These are phyloP conservation scores for Scaptodrosophila lebanonensis DNA, from an alignment of 1,140 invertebrate species.

Conservation along the genomic window DNA sequence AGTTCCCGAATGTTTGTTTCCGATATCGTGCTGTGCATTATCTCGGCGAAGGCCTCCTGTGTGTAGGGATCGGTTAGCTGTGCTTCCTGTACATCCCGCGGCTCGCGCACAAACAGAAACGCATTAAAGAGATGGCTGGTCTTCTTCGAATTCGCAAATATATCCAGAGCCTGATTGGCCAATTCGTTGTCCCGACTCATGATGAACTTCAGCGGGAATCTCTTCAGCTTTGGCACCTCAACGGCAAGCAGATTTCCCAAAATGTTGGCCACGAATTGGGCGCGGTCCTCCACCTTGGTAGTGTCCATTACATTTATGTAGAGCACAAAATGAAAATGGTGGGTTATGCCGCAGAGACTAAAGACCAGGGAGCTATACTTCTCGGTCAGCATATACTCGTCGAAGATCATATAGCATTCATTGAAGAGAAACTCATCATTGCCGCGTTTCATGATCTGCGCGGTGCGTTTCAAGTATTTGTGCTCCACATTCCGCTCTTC, in stretches of 20 bases:
- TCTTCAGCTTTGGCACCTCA: conserved; percentile 21
- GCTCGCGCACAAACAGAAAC: conserved; percentile 15
- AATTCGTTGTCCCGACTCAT: conserved; percentile 17
- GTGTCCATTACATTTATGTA: conserved; percentile 27
- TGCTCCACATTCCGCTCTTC: conserved; percentile 9
- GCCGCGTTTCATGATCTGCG: background rate
- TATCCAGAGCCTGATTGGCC: conserved; percentile 9
- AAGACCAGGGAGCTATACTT: conserved; percentile 23
- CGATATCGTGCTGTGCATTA: conserved; percentile 19
- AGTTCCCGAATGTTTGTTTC: background rate
- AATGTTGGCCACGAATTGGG: conserved; percentile 27
- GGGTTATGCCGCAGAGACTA: conserved; percentile 25
- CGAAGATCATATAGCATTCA: conserved; percentile 31
- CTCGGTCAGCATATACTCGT: conserved; percentile 14
- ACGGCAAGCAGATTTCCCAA: conserved; percentile 17
- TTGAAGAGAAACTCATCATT: background rate
- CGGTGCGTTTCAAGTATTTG: conserved; percentile 33
- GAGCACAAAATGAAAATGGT: conserved; percentile 20
- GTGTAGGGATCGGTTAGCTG: conserved; percentile 25
- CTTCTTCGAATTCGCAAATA: background rate
- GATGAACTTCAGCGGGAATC: conserved; percentile 10
- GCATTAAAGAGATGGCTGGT: background rate
- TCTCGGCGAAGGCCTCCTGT: conserved; percentile 17
- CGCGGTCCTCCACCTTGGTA: conserved; percentile 7
- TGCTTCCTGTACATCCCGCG: background rate